A percentile compares a stretch with the other conserved stretches of the same genome.
phyloP scores from a whole-genome alignment of 2,113 vertebrate genomes.

The Gadus macrocephalus region DNA sequence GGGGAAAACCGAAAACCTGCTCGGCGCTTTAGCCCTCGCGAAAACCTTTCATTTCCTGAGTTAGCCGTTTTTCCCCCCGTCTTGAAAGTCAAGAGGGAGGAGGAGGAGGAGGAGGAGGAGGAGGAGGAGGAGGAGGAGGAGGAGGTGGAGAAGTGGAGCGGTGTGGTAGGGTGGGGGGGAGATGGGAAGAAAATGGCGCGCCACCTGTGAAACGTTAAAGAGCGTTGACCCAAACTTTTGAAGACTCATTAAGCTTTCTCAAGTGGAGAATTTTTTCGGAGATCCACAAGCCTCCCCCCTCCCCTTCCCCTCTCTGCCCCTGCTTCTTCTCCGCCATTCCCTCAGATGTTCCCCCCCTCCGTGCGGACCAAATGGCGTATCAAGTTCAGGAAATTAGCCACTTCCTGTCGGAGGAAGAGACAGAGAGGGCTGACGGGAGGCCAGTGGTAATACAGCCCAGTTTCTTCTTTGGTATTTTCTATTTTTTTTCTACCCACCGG shows the following conservation, averaged over 20 bases:
- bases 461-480: conserved; percentile 22
- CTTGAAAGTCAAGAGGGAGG: too few species aligned
- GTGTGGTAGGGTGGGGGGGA: conserved; percentile 13
- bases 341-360: conserved; percentile 59
- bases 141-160: too few species aligned
- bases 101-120: too few species aligned
- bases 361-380: conserved; percentile 61
- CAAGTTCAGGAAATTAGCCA: conserved; percentile 75
- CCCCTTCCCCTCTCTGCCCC: neutral
- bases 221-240: conserved; percentile 50
- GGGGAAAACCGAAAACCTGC: conserved; percentile 2
- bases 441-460: conserved; percentile 32
- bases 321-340: conserved; percentile 11
- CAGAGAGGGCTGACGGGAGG: conserved; percentile 30
- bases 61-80: neutral
- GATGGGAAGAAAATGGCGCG: conserved; percentile 22
- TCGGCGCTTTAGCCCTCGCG: conserved; percentile 6
- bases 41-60: conserved; percentile 53
- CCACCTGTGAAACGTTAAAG: conserved; percentile 67
- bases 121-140: too few species aligned
- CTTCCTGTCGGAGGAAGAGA: conserved; percentile 69
- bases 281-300: conserved; percentile 22
- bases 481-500: neutral
- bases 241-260: conserved; percentile 60
- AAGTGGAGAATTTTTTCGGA: conserved; percentile 48